Evolutionary conservation across 2,888 invertebrate genomes (phyloP).

Genomic region (Drosophila cognata): DNA sequence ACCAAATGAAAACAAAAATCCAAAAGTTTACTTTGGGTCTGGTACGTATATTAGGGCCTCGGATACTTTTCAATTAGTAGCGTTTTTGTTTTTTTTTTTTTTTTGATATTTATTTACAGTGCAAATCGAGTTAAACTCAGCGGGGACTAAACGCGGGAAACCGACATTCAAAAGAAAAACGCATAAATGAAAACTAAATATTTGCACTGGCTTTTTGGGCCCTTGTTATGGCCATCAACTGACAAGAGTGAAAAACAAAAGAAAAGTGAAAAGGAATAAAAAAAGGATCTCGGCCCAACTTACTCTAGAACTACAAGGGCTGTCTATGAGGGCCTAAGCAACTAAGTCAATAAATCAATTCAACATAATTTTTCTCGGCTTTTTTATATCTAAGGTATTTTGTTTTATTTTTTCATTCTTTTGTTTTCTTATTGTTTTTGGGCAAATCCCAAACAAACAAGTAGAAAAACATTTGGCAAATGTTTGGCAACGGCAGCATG

Average conservation of each 20-base stretch:
- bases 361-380: conserved; percentile 72
- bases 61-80: conserved; percentile 53
- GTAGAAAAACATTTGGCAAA: conserved; percentile 47
- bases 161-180: conserved; percentile 43
- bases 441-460: conserved; percentile 74
- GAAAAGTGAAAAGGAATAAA: conserved; percentile 21
- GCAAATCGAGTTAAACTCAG: conserved; percentile 65
- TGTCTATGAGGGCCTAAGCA: conserved; percentile 74
- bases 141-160: conserved; percentile 34
- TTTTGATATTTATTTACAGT: conserved; percentile 30
- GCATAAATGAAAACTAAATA: conserved; percentile 81
- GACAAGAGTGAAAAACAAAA: conserved; percentile 46
- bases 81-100: not conserved
- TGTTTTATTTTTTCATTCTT: conserved; percentile 2
- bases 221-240: conserved; percentile 62
- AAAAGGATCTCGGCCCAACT: conserved; percentile 35
- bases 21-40: conserved; percentile 5
- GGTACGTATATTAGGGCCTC: conserved; percentile 5
- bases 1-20: conserved; percentile 1
- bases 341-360: conserved; percentile 81
- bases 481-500: conserved; percentile 45
- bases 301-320: conserved; percentile 27
- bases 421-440: conserved; percentile 42
- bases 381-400: conserved; percentile 51
- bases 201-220: conserved; percentile 60